Conservation (phyloP, 1,140 invertebrate genomes). For the Macrostomum lignano region DNA sequence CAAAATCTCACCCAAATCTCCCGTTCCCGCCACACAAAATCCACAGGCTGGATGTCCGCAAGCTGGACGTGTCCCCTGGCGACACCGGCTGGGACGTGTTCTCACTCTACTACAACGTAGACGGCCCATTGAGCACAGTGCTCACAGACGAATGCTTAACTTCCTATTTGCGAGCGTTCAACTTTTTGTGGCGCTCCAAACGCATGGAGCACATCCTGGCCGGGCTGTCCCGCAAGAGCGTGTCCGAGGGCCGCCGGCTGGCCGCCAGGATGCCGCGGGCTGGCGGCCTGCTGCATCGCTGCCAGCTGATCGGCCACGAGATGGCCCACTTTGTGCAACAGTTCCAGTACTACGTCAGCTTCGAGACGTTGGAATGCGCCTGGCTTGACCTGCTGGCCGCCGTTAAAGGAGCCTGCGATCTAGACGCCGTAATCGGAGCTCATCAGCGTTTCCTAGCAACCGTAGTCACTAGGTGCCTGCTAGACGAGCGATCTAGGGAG, state of each 20-base stretch:
- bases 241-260: too few species aligned
- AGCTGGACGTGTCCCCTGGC: constrained; percentile 43
- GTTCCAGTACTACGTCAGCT: constrained; percentile 76
- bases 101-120: constrained; percentile 61
- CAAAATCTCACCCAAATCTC: too few species aligned
- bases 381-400: constrained; percentile 53
- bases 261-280: too few species aligned
- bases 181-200: constrained; percentile 69
- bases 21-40: too few species aligned
- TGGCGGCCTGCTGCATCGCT: constrained; percentile 48
- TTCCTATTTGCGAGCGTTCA: constrained; percentile 55
- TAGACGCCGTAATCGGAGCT: constrained; percentile 58
- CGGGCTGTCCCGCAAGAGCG: too few species aligned
- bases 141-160: constrained; percentile 52
- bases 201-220: constrained; percentile 65
- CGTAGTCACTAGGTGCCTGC: too few species aligned
- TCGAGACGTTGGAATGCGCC: constrained; percentile 71
- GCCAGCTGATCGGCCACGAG: constrained; percentile 51
- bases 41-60: constrained; percentile 55
- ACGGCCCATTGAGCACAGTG: constrained; percentile 66
- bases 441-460: constrained; percentile 55
- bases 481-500: too few species aligned
- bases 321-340: constrained; percentile 80
- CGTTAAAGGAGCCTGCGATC: constrained; percentile 40
- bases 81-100: constrained; percentile 85